Percentiles rank a stretch among this genome's conserved stretches.
These are phyloP conservation scores for Odocoileus hemionus DNA, from an alignment of 2,113 vertebrate species.

Conservation along the genomic window DNA sequence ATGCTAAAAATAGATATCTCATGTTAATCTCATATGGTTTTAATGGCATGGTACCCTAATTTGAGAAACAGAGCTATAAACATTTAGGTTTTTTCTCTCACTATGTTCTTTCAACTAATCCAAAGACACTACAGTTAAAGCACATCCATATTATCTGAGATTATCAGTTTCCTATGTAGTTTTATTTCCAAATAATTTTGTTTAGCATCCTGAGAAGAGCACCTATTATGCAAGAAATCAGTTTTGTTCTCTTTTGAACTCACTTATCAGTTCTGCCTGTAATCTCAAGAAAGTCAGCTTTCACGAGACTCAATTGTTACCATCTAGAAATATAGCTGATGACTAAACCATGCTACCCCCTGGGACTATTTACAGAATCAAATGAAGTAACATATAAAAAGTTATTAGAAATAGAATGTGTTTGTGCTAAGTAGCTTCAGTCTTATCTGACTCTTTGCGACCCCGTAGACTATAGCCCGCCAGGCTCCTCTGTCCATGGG, in stretches of 20 bases:
- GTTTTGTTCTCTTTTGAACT: neutral
- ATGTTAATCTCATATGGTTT: neutral
- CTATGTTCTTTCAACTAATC: neutral
- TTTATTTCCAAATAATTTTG: neutral
- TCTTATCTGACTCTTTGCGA: neutral
- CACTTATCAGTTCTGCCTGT: neutral
- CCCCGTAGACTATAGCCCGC: fast-evolving
- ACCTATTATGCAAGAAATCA: neutral
- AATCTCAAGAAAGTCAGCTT: neutral
- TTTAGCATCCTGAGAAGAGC: neutral
- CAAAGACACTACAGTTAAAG: neutral
- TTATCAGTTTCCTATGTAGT: neutral
- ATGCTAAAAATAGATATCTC: neutral
- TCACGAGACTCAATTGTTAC: neutral
- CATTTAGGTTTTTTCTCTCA: neutral
- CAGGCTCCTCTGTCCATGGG: fast-evolving
- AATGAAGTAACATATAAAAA: neutral
- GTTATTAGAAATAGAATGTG: neutral
- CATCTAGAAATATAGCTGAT: neutral
- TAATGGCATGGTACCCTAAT: neutral
- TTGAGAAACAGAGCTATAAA: neutral
- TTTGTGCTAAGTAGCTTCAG: neutral
- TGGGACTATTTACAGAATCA: neutral
- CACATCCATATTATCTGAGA: neutral
- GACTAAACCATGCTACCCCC: neutral